Percentiles rank a stretch among this genome's conserved stretches.
These are phyloP conservation scores for Cephalopterus ornatus DNA, from an alignment of 2,113 vertebrate species.

Conservation along the genomic window DNA sequence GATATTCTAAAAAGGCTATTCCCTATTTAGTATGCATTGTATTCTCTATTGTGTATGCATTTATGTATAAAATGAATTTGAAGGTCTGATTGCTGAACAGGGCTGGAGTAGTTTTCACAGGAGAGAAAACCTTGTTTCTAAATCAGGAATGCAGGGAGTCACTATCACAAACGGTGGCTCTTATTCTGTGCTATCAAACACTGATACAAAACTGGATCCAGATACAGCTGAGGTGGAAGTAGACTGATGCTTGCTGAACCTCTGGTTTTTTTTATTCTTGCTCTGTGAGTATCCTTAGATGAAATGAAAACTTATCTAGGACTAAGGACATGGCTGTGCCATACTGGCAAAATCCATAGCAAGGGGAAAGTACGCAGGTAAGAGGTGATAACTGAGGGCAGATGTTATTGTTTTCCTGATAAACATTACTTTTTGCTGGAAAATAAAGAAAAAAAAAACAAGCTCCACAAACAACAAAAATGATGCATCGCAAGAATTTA, in stretches of 20 bases:
- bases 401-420: not conserved
- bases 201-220: not conserved
- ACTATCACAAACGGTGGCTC: not conserved
- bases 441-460: not conserved
- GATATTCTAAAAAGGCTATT: not conserved
- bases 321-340: not conserved
- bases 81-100: not conserved
- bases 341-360: not conserved
- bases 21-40: not conserved
- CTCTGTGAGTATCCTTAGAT: not conserved
- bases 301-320: not conserved
- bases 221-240: not conserved
- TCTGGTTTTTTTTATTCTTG: not conserved
- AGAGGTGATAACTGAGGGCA: not conserved
- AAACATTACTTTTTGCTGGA: not conserved
- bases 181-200: not conserved
- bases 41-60: not conserved
- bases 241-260: not conserved
- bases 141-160: not conserved
- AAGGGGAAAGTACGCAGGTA: not conserved
- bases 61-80: not conserved
- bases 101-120: not conserved
- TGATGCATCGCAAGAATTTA: not conserved
- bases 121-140: not conserved
- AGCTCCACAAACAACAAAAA: not conserved